Evolutionary conservation across 2,113 vertebrate species (phyloP), one percentile per base, ranked within the genome.

Genomic region (Phyllopteryx taeniolatus): DNA sequence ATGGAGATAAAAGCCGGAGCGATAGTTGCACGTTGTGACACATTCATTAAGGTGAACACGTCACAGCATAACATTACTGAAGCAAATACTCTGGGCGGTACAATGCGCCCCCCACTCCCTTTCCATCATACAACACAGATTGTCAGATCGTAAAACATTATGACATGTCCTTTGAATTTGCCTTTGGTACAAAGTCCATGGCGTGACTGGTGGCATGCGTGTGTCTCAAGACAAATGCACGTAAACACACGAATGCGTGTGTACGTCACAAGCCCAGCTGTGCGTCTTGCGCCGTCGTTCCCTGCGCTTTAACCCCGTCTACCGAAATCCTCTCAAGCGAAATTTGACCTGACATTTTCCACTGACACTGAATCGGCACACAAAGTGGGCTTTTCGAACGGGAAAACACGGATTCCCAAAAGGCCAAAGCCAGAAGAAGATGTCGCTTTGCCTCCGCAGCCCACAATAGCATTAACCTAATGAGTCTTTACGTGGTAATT

Each of bases 401-500:
- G n/a, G 35, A 27, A 20, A 20, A 22, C 42, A 44, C 19, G 42
- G 63, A 69, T 76, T 79, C 84, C 69, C 77, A 78, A 88, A 89
- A 88, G 86, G 79, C 80, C 85, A 85, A 31, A 22, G 63, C 46
- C 62, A 54, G 54, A 88, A 85, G 86, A 91, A 90, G 88, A 81
- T 78, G 81, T 89, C 76, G 60, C 83, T 84, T 82, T 78, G 83
- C 80, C 80, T 83, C 79, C 6, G 12, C 80, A 75, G 81, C 42
- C 78, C 83, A 76, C 64, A 51, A 70, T 80, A 79, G 77, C 82
- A 87, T 88, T 82, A 85, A 87, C 86, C 84, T 90, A 92, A 90
- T 89, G 88, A 90, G 88, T 89, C 87, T 89, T 91, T 90, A 90
- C 85, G 84, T 87, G 83, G 81, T 90, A 92, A 90, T 92, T 90